phyloP scores from a whole-genome alignment of 2,888 invertebrate species.

The Ctena decussata region DNA sequence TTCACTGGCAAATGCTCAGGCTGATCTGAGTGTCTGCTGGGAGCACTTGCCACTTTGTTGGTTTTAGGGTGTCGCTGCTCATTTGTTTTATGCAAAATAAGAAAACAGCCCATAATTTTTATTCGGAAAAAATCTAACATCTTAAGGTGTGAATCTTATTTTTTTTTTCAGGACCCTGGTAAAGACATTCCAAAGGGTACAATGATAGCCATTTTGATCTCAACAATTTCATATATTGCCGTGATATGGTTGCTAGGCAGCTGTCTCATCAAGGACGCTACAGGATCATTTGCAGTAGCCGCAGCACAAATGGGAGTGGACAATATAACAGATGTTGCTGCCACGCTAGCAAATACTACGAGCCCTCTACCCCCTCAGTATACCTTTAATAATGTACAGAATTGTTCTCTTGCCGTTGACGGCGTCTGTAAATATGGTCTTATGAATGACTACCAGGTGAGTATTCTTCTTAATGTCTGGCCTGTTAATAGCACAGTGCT shows the following conservation, averaged over 20 bases:
- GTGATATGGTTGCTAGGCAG: conserved; percentile 94
- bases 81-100: too few relatives aligned
- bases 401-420: conserved; percentile 61
- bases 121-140: too few relatives aligned
- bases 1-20: too few relatives aligned
- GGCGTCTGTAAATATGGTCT: conserved; percentile 92
- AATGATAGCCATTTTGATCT: conserved; percentile 93
- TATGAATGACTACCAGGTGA: conserved; percentile 94
- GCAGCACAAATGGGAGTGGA: conserved; percentile 92
- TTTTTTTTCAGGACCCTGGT: conserved; percentile 92
- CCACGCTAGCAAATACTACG: background rate
- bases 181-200: conserved; percentile 98
- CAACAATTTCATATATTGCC: conserved; percentile 94
- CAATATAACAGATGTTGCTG: background rate
- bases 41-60: too few relatives aligned
- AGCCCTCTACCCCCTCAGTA: background rate
- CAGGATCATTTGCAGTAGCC: conserved; percentile 71
- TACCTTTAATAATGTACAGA: conserved; percentile 56
- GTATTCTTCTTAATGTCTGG: too few relatives aligned
- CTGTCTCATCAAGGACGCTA: conserved; percentile 90
- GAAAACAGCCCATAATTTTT: too few relatives aligned
- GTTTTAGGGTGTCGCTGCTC: too few relatives aligned
- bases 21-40: too few relatives aligned
- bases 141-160: too few relatives aligned
- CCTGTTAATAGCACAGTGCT: too few relatives aligned